Percentiles rank a stretch among this genome's conserved stretches.
Conservation (phyloP, 2,888 invertebrate species). For the Drosophila percnosoma region DNA sequence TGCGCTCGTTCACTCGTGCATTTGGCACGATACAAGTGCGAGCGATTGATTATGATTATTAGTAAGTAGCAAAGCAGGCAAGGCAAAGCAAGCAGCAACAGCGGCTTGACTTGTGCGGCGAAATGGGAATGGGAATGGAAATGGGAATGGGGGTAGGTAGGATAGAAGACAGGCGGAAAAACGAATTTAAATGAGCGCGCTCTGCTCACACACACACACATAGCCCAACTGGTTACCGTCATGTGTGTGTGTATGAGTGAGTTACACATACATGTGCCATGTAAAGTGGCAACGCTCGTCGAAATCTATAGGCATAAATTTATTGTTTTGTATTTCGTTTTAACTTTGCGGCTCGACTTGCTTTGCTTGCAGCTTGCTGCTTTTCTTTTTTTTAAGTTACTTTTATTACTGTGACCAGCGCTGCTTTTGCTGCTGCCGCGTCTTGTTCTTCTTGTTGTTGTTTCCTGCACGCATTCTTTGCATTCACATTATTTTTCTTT, state of each 20-base stretch:
- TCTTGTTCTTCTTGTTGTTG: slow-evolving; percentile 42
- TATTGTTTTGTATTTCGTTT: slow-evolving; percentile 73
- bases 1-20: slow-evolving; percentile 48
- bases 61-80: slow-evolving; percentile 67
- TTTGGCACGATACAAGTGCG: slow-evolving; percentile 76
- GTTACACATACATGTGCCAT: slow-evolving; percentile 60
- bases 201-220: slow-evolving; percentile 31
- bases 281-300: slow-evolving; percentile 65
- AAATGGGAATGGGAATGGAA: slow-evolving; percentile 46
- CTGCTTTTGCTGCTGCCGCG: slow-evolving; percentile 11
- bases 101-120: slow-evolving; percentile 57
- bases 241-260: slow-evolving; percentile 43
- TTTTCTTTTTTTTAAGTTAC: slow-evolving; percentile 38
- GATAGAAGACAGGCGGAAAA: slow-evolving; percentile 63
- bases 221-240: slow-evolving; percentile 55
- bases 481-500: slow-evolving; percentile 45
- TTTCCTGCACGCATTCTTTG: slow-evolving; percentile 62
- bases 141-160: slow-evolving; percentile 44
- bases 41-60: slow-evolving; percentile 80
- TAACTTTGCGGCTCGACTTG: slow-evolving; percentile 44
- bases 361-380: slow-evolving; percentile 30
- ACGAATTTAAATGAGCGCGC: slow-evolving; percentile 73
- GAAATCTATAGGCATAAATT: slow-evolving; percentile 79
- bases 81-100: slow-evolving; percentile 31
- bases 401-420: slow-evolving; percentile 43